Evolutionary conservation across 2,888 invertebrate species (phyloP), one percentile per base, ranked within the genome.

Genomic region (Melanargia galathea): DNA sequence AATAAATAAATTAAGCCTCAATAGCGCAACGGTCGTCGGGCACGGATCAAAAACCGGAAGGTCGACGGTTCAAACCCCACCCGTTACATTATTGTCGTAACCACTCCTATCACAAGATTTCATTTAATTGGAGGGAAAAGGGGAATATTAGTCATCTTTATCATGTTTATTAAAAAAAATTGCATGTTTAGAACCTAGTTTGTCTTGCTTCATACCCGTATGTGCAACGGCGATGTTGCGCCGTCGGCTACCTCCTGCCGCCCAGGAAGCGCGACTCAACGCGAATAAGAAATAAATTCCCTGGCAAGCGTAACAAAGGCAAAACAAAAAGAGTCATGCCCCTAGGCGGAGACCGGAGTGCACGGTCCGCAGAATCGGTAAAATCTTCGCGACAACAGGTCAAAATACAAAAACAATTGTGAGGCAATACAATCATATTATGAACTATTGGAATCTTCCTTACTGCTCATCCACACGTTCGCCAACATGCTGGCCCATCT

Each of bases 241-340:
- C 90, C 87, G 72, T 75, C 69, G 87, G 90, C 84, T 74, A 77
- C 80, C 79, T 76, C 82, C 83, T 86, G 82, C 90, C 89, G 88
- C 90, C 89, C 90, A 90, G 90, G 90, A 91, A 91, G 90, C 86
- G 80, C 81, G 79, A 83, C 83, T 90, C 90, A 90, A 81, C 90
- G 86, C 85, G 85, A 90, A 88, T 87, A 87, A 87, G 87, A 90
- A 89, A 90, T 88, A 89, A 90, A 89, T 87, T 86, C 83, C 77
- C 77, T 83, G 86, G 86, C 89, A 86, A 90, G 88, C 90, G 90
- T 90, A 91, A 90, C 90, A 90, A 90, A 90, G 88, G 86, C 87
- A 83, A 88, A 86, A 86, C 86, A 84, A 88, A 90, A 88, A 86
- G 84, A 84, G 80, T 77, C 75, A 73, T 73, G 68, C 83, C 89